Base-by-base conservation (phyloP, 53 echinoderm and acorn worm species). In the Zoroaster sp. region DNA sequence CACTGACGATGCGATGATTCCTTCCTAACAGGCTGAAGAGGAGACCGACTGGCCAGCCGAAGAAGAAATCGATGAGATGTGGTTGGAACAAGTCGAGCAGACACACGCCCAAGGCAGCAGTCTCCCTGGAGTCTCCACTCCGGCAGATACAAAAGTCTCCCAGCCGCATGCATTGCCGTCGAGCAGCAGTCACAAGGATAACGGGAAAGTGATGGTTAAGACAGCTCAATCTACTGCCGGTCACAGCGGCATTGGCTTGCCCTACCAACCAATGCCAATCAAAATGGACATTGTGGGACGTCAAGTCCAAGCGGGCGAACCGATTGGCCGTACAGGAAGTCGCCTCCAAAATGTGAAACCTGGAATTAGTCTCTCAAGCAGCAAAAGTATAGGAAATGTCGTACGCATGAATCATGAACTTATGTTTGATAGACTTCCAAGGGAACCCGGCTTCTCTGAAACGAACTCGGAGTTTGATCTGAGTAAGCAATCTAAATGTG, bases 21-120 rank as follows among this genome's bases (percentile, higher is more conserved):
- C 40, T 88, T 21, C 52, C 31, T 17, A 43, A 44, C 49, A 74
- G 75, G 75, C 46, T 67, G 66, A 77, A 63, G 71, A 87, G 30
- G 75, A 75, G 65, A 73, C 92, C 1, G 92, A 81, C 6, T 92
- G 92, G 92, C 88, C 92, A 1, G 65, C 88, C 25, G 92, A 92
- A 38, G 88, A 88, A 0, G 92, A 82, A 13, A 92, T 83, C 4
- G 88, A 88, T 74, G 88, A 80, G 66, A 40, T 88, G 46, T 74
- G 72, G 88, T 67, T 92, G 36, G 78, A 80, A 31, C 45, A 83
- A 36, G 83, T 69, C 2, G 83, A 83, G 71, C 66, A 67, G 67
- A 81, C 12, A 37, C 80, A 65, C 52, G 36, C 18, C 70, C 14
- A 42, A 40, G 25, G 74, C 3, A 44, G 9, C n/a, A 18, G 1